Percentiles rank a stretch among this genome's conserved stretches.
Conservation (phyloP, 2,797 vertebrate species). For the Ptychobarbus kaznakovi region DNA sequence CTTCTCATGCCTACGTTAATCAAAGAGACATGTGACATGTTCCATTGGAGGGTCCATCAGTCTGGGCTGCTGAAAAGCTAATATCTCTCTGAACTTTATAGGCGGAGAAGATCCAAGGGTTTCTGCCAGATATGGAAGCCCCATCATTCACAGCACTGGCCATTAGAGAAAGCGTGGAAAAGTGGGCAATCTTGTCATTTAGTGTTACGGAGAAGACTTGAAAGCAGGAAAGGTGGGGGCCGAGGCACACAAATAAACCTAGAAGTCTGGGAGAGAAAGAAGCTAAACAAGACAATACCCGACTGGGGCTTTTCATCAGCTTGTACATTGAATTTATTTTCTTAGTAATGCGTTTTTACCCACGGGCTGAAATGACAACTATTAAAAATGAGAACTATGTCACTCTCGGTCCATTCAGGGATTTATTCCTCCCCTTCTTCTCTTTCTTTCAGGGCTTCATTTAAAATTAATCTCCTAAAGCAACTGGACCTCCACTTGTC, state of each 20-base stretch:
- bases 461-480: slow-evolving; percentile 70
- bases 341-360: slow-evolving; percentile 46
- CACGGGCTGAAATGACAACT: slow-evolving; percentile 55
- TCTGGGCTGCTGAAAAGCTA: slow-evolving; percentile 37
- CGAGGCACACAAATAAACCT: slow-evolving; percentile 29
- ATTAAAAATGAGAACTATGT: slow-evolving; percentile 57
- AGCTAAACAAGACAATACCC: slow-evolving; percentile 44
- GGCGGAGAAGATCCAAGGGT: slow-evolving; percentile 5
- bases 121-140: slow-evolving; percentile 39
- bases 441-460: slow-evolving; percentile 48
- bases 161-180: slow-evolving; percentile 41
- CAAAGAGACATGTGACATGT: slow-evolving; percentile 53
- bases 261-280: slow-evolving; percentile 28
- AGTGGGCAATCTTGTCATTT: slow-evolving; percentile 53
- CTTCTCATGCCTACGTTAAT: slow-evolving; percentile 42
- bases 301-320: slow-evolving; percentile 42
- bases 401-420: slow-evolving; percentile 34
- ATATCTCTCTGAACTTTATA: slow-evolving; percentile 24
- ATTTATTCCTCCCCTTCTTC: background rate
- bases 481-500: slow-evolving; percentile 72
- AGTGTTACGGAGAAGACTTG: slow-evolving; percentile 44
- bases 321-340: slow-evolving; percentile 50
- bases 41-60: slow-evolving; percentile 42
- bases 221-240: slow-evolving; percentile 27
- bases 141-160: slow-evolving; percentile 52